Conservation (phyloP, 2,797 vertebrate genomes). For the Sebastolobus alascanus region DNA sequence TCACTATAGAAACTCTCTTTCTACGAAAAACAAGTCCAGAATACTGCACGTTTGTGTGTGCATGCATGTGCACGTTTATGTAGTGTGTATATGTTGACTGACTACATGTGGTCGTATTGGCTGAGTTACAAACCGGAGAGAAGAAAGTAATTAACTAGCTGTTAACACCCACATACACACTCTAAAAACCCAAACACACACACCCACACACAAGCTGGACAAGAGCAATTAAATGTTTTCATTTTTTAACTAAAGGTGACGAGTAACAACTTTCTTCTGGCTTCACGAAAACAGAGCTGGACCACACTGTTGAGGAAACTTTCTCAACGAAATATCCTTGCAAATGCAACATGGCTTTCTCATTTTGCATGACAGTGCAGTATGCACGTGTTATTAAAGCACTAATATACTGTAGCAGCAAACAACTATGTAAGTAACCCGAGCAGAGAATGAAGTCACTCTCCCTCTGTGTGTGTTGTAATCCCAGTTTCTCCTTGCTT, state of each 20-base stretch:
- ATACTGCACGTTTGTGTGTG: neutral
- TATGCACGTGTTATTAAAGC: neutral
- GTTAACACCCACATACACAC: too few species aligned
- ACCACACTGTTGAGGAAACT: neutral
- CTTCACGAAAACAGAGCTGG: constrained; percentile 3
- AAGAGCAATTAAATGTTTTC: constrained; percentile 14
- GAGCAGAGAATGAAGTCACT: too few species aligned
- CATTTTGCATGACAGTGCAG: neutral
- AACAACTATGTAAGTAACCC: too few species aligned
- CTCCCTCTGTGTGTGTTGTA: too few species aligned
- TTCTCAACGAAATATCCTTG: neutral
- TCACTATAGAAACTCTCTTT: neutral
- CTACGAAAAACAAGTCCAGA: neutral
- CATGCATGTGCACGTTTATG: neutral
- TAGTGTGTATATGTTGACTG: constrained; percentile 2
- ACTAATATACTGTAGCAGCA: too few species aligned
- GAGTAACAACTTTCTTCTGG: constrained; percentile 26
- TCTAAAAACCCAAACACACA: too few species aligned
- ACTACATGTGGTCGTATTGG: constrained; percentile 30
- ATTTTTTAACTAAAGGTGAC: constrained; percentile 28
- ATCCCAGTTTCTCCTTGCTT: too few species aligned
- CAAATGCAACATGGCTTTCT: neutral
- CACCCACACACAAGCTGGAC: too few species aligned
- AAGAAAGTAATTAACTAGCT: too few species aligned
- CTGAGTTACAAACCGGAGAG: constrained; percentile 6